Percentiles rank a stretch among this genome's conserved stretches.
phyloP scores from a whole-genome alignment of 2,113 vertebrate genomes.

The Hippopotamus amphibius region DNA sequence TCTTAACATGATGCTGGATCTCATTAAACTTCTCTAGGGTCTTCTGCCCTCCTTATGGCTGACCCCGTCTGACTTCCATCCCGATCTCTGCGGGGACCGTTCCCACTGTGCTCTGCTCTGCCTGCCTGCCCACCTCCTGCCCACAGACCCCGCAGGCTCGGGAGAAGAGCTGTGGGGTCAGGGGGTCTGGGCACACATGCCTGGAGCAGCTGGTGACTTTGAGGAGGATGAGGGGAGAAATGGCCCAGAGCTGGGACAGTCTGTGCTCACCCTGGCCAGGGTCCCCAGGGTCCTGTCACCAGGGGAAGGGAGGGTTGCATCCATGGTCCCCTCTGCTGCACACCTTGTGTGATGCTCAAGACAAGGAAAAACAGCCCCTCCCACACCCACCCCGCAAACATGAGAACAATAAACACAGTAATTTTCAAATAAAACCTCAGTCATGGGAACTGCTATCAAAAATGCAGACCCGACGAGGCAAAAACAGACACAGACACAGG shows the following conservation, averaged over 20 bases:
- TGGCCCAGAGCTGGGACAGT: not conserved
- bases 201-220: not conserved
- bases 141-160: not conserved
- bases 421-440: not conserved
- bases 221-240: not conserved
- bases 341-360: not conserved
- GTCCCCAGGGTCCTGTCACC: not conserved
- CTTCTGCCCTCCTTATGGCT: not conserved
- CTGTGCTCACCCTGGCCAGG: not conserved
- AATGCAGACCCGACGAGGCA: not conserved
- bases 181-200: not conserved
- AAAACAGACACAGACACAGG: not conserved
- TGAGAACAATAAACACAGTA: not conserved
- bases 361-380: not conserved
- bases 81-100: not conserved
- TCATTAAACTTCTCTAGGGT: not conserved
- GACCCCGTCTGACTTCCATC: not conserved
- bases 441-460: not conserved
- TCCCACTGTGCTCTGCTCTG: not conserved
- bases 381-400: not conserved
- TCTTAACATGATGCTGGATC: not conserved
- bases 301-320: too few species aligned
- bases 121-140: rapidly evolving
- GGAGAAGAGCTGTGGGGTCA: not conserved
- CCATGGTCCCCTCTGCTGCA: not conserved